These are phyloP conservation scores for Martes martes DNA, from an alignment of 2,113 vertebrate genomes.

Conservation along the genomic window DNA sequence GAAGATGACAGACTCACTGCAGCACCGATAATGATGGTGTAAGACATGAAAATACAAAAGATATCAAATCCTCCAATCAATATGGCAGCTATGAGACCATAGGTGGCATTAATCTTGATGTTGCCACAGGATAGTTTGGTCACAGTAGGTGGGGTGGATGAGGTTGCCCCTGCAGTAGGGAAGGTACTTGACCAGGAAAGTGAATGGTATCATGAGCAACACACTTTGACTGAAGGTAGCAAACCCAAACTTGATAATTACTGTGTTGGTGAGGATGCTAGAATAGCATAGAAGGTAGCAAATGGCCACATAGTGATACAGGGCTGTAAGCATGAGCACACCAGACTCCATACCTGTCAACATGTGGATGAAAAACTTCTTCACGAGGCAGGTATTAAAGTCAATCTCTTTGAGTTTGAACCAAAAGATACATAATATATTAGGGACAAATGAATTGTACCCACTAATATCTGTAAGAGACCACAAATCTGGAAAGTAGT, in stretches of 20 bases:
- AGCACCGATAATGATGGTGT: constrained; percentile 46
- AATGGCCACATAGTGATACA: constrained; percentile 60
- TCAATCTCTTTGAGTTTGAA: constrained; percentile 38
- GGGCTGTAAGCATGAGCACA: constrained; percentile 45
- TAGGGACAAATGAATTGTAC: constrained; percentile 47
- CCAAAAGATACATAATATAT: constrained; percentile 59
- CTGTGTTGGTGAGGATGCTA: constrained; percentile 36
- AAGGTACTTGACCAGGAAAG: constrained; percentile 47
- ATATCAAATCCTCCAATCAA: constrained; percentile 42
- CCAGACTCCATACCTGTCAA: constrained; percentile 58
- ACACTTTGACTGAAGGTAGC: not conserved
- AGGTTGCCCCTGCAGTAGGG: constrained; percentile 33
- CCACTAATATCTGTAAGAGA: constrained; percentile 46
- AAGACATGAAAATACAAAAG: constrained; percentile 28
- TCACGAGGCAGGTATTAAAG: constrained; percentile 62
- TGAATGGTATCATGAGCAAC: constrained; percentile 37
- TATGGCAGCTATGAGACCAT: constrained; percentile 41
- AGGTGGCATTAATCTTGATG: constrained; percentile 42
- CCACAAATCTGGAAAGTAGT: constrained; percentile 63
- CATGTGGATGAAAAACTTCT: constrained; percentile 71
- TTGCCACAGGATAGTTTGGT: constrained; percentile 59
- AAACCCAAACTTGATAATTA: not conserved
- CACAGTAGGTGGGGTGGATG: constrained; percentile 55
- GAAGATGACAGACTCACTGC: constrained; percentile 26
- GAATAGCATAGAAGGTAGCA: constrained; percentile 54